Evolutionary conservation across 2,888 invertebrate genomes (phyloP), one percentile per base, ranked within the genome.

Genomic region (Pseudococcus viburni): DNA sequence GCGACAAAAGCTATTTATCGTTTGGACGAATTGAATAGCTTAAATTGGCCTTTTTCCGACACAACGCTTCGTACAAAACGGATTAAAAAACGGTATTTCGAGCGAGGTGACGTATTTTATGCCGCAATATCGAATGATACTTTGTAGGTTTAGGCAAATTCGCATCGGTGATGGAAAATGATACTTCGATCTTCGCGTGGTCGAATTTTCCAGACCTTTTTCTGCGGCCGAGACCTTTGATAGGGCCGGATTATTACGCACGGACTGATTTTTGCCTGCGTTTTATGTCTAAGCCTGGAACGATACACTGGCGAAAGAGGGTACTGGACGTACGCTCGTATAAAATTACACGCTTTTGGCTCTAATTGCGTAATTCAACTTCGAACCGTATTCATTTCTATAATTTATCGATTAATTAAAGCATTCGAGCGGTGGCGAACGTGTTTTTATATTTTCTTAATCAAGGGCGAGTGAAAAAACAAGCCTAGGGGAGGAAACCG

Each of bases 371-470:
- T 83, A 46, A 83, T 83, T 83, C 46, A 83, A 83, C 80, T 83
- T 83, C 5, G 46, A 83, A 83, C 22, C 80, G 80, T 83, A 80
- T 83, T 83, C 80, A 83, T 83, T 83, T 83, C 9, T 83, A 46
- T 83, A 83, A 83, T 83, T 83, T 83, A 83, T 83, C 80, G 80
- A 83, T 83, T 83, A 83, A 83, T 83, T 83, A 83, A 33, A 22
- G 22, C 19, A 64, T 7, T 19, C 64, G 22, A 64, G 55, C n/a
- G 8, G 22, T 64, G 64, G 15, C 26, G 15, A 68, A 33, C 33
- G 5, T 1, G 15, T 73, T 73, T 73, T 39, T 73, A 73, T 73
- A 33, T 73, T 73, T 73, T 73, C 73, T 73, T 73, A 73, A 73
- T 33, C 33, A 33, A 73, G 73, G 73, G 33, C 8, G 73, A 19